These are phyloP conservation scores for Tiliqua scincoides DNA, from an alignment of 2,113 vertebrate species.

Conservation along the genomic window DNA sequence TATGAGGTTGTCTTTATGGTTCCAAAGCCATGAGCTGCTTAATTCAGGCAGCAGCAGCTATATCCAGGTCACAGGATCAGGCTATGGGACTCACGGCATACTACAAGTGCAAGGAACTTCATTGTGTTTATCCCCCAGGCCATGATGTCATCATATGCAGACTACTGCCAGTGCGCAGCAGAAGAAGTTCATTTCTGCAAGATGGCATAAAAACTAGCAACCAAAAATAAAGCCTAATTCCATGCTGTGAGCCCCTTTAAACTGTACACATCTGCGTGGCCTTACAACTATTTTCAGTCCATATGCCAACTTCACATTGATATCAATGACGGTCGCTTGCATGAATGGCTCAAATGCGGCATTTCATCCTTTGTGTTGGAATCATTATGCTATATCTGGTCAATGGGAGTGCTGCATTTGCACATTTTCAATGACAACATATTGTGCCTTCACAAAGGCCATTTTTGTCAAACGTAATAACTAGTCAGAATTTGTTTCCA, in stretches of 20 bases:
- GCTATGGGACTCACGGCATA: not conserved
- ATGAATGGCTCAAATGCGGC: not conserved
- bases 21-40: not conserved
- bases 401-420: slow-evolving; percentile 23
- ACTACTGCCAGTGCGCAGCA: not conserved
- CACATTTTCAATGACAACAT: slow-evolving; percentile 29
- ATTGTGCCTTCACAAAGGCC: slow-evolving; percentile 35
- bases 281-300: slow-evolving; percentile 16
- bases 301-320: not conserved
- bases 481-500: slow-evolving; percentile 24
- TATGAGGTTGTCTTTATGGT: not conserved
- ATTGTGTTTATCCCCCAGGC: not conserved
- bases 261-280: slow-evolving; percentile 8
- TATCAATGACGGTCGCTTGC: slow-evolving; percentile 5
- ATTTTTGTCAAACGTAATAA: slow-evolving; percentile 30
- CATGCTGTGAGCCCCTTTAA: not conserved
- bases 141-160: slow-evolving; percentile 8
- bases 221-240: slow-evolving; percentile 35
- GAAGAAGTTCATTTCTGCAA: slow-evolving; percentile 28
- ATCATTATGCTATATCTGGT: slow-evolving; percentile 18
- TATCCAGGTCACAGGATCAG: not conserved
- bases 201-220: slow-evolving; percentile 10
- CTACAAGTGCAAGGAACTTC: not conserved
- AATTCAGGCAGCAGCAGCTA: not conserved
- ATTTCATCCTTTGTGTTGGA: not conserved